Evolutionary conservation across 2,888 invertebrate species (phyloP), one percentile per base, ranked within the genome.

Genomic region (Labia minor): DNA sequence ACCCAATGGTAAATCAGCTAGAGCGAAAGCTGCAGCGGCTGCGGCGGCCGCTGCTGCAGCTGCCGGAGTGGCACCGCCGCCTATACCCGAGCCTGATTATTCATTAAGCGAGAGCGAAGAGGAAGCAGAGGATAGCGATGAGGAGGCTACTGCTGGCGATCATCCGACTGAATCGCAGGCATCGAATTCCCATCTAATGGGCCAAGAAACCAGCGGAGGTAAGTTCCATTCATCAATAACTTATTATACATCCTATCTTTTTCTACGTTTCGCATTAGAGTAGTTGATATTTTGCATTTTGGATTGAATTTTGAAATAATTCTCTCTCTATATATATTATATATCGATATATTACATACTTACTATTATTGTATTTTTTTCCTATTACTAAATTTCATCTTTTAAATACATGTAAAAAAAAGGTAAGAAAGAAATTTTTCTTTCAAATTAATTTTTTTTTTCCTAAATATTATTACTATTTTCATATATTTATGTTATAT

Each of bases 21-120:
- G 77, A 69, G 77, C 78, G 63, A 78, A 78, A 6, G 76, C 78
- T 19, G 74, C 78, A 21, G 79, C 77, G 72, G 72, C 69, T 64
- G 18, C 67, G 49, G 16, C 63, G 20, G 19, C 61, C 11, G 65
- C 67, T 62, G 76, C 78, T 19, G 74, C 78, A 21, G 79, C 77
- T 72, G 72, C 69, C 63, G 18, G 65, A 62, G 16, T 37, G 19
- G 19, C 37, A 10, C 63, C 67, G 0, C 88, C 93, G 8, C 89
- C 91, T n/a, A 93, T 93, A 72, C 93, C 93, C 0, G 93, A 93
- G 75, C 93, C 93, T 0, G 93, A 93, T 78, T 93, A 93, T 80
- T 92, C 92, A 76, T 85, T 92, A 78, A 91, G 90, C 70, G 92
- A 91, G 75, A 90, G 90, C 0, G 92, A 92, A 74, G 88, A 86